phyloP scores from a whole-genome alignment of 2,888 invertebrate genomes.

The Acronicta aceris region DNA sequence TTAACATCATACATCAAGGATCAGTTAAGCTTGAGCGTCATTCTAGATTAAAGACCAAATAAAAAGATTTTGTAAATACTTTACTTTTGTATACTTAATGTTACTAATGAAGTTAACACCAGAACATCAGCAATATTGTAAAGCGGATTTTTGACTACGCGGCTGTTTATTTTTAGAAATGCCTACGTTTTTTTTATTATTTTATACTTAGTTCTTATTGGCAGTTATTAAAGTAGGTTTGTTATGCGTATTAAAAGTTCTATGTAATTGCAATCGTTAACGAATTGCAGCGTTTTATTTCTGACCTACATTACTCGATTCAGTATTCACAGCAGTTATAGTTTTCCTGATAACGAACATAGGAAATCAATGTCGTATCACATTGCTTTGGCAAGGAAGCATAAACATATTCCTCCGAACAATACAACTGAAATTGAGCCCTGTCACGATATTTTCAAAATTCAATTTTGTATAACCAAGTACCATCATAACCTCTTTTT shows the following conservation, averaged over 20 bases:
- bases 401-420: constrained; percentile 21
- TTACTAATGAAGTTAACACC: not conserved
- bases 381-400: constrained; percentile 17
- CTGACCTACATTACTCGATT: constrained; percentile 28
- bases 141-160: not conserved
- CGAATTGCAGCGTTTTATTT: constrained; percentile 32
- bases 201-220: constrained; percentile 38
- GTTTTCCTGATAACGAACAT: constrained; percentile 39
- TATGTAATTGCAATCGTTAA: constrained; percentile 12
- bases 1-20: no score
- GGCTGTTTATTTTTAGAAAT: constrained; percentile 17
- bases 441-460: not conserved
- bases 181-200: constrained; percentile 22
- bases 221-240: constrained; percentile 32
- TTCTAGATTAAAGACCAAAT: no score
- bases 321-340: constrained; percentile 30
- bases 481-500: constrained; percentile 14
- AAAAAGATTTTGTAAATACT: not conserved
- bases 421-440: constrained; percentile 7
- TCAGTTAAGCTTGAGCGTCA: no score
- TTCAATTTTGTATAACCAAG: not conserved
- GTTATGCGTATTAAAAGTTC: constrained; percentile 17
- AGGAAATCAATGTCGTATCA: constrained; percentile 40
- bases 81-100: not conserved
- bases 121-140: not conserved